Conservation (phyloP, 2,113 vertebrate species). For the Melanocharis versteri region DNA sequence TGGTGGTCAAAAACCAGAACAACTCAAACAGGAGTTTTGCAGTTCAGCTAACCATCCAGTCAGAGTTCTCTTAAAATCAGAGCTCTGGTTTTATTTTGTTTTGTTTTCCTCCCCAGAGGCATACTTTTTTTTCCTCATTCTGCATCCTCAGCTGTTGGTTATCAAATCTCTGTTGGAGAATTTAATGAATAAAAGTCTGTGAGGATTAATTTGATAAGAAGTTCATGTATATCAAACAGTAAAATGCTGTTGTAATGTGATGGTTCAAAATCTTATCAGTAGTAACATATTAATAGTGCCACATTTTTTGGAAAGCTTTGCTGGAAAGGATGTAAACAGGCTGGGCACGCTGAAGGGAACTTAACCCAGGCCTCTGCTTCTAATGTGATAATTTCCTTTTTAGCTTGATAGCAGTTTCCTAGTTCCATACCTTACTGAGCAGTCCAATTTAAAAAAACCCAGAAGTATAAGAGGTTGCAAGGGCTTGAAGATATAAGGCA, state of each 20-base stretch:
- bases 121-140: background rate
- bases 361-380: slow-evolving; percentile 28
- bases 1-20: background rate
- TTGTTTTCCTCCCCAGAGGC: background rate
- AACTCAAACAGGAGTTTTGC: background rate
- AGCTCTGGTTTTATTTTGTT: background rate
- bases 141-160: background rate
- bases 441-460: background rate
- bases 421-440: slow-evolving; percentile 14
- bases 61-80: background rate
- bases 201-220: slow-evolving; percentile 56
- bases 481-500: slow-evolving; percentile 10
- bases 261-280: slow-evolving; percentile 53
- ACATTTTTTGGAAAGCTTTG: slow-evolving; percentile 49
- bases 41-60: background rate
- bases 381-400: slow-evolving; percentile 65
- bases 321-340: slow-evolving; percentile 55
- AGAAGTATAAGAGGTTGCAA: background rate
- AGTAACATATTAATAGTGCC: slow-evolving; percentile 47
- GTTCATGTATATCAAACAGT: slow-evolving; percentile 23
- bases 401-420: slow-evolving; percentile 53
- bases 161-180: slow-evolving; percentile 30
- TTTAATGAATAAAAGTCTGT: slow-evolving; percentile 40
- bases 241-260: slow-evolving; percentile 34
- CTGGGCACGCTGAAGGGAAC: slow-evolving; percentile 16